Conservation (phyloP, 2,797 vertebrate species). For the Eptatretus atami region DNA sequence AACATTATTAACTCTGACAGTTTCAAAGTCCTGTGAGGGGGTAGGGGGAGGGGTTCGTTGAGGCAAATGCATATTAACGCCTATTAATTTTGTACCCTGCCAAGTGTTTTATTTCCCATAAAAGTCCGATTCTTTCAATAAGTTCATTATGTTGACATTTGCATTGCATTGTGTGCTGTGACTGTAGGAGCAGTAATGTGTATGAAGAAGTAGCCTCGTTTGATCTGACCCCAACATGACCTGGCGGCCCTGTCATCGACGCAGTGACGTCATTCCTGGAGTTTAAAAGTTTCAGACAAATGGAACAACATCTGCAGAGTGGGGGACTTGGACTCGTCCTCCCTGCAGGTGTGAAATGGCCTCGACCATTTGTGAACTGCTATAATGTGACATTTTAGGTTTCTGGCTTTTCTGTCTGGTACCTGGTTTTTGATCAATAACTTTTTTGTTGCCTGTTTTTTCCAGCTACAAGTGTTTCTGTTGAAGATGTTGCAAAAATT, state of each 20-base stretch:
- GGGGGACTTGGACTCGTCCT: neutral
- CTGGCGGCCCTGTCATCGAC: neutral
- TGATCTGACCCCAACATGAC: slow-evolving; percentile 3
- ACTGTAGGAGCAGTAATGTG: slow-evolving; percentile 1
- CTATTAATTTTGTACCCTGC: too few relatives aligned
- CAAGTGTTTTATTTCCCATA: too few relatives aligned
- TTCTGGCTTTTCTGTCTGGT: neutral
- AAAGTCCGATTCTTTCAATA: too few relatives aligned
- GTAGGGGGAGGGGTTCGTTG: too few relatives aligned
- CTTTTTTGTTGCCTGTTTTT: neutral
- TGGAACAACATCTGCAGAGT: neutral
- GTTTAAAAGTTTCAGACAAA: neutral
- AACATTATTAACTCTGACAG: too few relatives aligned
- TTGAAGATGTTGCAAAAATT: slow-evolving; percentile 5
- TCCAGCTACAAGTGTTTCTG: neutral
- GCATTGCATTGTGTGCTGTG: too few relatives aligned
- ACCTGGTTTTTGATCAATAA: neutral
- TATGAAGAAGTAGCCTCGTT: neutral
- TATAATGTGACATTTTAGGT: too few relatives aligned
- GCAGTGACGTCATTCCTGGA: neutral
- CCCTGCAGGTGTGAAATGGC: neutral
- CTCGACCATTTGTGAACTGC: too few relatives aligned
- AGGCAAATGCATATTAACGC: too few relatives aligned
- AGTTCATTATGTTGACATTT: too few relatives aligned
- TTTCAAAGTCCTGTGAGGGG: too few relatives aligned